phyloP scores from a whole-genome alignment of 2,797 vertebrate species.

The Rachycentron canadum region DNA sequence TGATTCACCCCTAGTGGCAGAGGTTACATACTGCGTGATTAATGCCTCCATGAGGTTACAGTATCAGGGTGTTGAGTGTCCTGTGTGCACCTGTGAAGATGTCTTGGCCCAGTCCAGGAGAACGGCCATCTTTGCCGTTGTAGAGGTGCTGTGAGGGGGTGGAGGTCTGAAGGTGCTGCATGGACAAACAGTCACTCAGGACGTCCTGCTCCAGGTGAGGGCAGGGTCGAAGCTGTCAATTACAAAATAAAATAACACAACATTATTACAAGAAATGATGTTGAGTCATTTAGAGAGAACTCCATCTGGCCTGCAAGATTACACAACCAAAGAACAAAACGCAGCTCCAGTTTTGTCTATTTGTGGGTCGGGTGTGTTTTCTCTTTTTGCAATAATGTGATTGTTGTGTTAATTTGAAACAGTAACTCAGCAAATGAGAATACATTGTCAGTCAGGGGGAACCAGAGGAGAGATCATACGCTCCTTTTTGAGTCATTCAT shows the following conservation, averaged over 20 bases:
- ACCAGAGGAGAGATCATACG: constrained; percentile 52
- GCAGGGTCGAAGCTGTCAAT: constrained; percentile 88
- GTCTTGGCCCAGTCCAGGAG: constrained; percentile 88
- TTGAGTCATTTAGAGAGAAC: constrained; percentile 37
- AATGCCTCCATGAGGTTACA: not conserved
- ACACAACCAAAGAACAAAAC: constrained; percentile 44
- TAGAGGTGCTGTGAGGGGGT: constrained; percentile 87
- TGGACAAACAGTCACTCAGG: constrained; percentile 91
- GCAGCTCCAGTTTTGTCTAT: constrained; percentile 24
- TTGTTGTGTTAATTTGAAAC: constrained; percentile 69
- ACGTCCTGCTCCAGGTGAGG: constrained; percentile 90
- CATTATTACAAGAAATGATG: constrained; percentile 13
- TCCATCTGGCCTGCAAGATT: constrained; percentile 54
- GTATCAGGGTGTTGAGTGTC: constrained; percentile 15
- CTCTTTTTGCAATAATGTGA: constrained; percentile 58
- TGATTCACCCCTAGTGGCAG: not conserved
- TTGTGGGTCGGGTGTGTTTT: constrained; percentile 52
- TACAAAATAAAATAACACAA: constrained; percentile 53
- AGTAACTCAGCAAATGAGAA: constrained; percentile 61
- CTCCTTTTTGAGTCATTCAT: constrained; percentile 64
- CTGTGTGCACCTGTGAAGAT: constrained; percentile 90
- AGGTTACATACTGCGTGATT: not conserved
- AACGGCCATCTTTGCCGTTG: constrained; percentile 88
- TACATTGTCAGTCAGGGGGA: constrained; percentile 56
- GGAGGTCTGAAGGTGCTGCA: constrained; percentile 91